A percentile compares a stretch with the other conserved stretches of the same genome.
phyloP scores from a whole-genome alignment of 2,888 invertebrate species.

The Drosophila kuntzei region DNA sequence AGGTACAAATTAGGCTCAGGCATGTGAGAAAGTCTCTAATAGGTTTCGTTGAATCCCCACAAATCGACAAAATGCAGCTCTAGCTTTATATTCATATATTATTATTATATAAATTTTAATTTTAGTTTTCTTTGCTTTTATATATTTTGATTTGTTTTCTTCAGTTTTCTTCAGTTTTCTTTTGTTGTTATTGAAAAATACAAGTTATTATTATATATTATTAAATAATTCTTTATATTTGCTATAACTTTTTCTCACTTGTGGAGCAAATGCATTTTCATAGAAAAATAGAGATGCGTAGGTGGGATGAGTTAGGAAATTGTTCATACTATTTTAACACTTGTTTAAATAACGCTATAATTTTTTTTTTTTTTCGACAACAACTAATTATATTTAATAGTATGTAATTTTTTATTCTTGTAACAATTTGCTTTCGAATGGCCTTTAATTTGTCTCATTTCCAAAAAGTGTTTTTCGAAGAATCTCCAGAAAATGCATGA shows the following conservation, averaged over 20 bases:
- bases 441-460: conserved; percentile 26
- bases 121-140: conserved; percentile 26
- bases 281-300: conserved; percentile 85
- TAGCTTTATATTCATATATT: conserved; percentile 42
- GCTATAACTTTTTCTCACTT: conserved; percentile 57
- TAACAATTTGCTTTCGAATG: conserved; percentile 53
- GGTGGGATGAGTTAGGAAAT: conserved; percentile 85
- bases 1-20: conserved; percentile 84
- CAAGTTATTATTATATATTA: conserved; percentile 45
- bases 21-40: conserved; percentile 75
- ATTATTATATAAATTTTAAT: conserved; percentile 27
- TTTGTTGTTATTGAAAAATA: conserved; percentile 55
- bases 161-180: no score
- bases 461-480: conserved; percentile 21
- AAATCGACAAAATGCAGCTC: conserved; percentile 67
- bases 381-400: conserved; percentile 48
- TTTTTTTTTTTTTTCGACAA: conserved; percentile 42
- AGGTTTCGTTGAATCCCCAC: conserved; percentile 54
- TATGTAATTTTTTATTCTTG: conserved; percentile 20
- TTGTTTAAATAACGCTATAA: conserved; percentile 49
- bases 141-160: conserved; percentile 48
- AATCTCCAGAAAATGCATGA: conserved; percentile 5
- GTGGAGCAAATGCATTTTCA: conserved; percentile 74
- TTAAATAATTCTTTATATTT: conserved; percentile 34
- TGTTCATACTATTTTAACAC: conserved; percentile 66